Evolutionary conservation across 2,888 invertebrate species (phyloP).

Genomic region (Zootermopsis nevadensis): DNA sequence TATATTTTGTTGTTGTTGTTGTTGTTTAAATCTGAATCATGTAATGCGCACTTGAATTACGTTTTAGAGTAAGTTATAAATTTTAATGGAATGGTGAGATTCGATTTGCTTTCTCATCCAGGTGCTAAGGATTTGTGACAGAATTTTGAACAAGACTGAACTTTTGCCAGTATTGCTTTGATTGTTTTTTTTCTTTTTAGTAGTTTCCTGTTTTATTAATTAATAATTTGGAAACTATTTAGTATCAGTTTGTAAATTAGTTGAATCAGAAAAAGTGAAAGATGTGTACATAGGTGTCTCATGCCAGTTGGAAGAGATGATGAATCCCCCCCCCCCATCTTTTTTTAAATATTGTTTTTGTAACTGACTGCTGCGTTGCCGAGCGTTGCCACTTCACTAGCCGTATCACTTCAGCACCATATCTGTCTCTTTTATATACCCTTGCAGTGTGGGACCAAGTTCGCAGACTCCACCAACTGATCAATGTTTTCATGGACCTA

Average conservation of each 20-base stretch:
- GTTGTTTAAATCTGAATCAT: no score
- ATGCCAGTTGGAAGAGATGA: background rate
- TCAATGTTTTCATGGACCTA: slow-evolving; percentile 46
- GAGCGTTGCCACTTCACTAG: no score
- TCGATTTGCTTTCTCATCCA: background rate
- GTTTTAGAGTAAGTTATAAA: background rate
- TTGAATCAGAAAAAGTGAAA: background rate
- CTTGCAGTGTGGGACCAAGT: slow-evolving; percentile 54
- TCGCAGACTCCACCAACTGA: slow-evolving; percentile 39
- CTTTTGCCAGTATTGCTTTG: slow-evolving; percentile 49
- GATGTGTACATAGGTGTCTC: slow-evolving; percentile 26
- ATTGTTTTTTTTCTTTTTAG: slow-evolving; percentile 24
- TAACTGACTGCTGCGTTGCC: background rate
- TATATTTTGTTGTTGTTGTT: no score
- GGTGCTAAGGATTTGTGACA: slow-evolving; percentile 36
- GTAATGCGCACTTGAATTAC: background rate
- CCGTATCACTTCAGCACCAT: slow-evolving; percentile 45
- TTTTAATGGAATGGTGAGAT: background rate
- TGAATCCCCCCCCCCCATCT: no score
- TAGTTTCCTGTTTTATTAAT: slow-evolving; percentile 23
- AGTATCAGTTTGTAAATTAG: slow-evolving; percentile 7
- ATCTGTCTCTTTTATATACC: slow-evolving; percentile 48
- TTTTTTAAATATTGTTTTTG: background rate
- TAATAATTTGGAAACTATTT: slow-evolving; percentile 22
- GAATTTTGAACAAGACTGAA: slow-evolving; percentile 48